phyloP scores from a whole-genome alignment of 2,888 invertebrate genomes.

The Cheilosia pagana region DNA sequence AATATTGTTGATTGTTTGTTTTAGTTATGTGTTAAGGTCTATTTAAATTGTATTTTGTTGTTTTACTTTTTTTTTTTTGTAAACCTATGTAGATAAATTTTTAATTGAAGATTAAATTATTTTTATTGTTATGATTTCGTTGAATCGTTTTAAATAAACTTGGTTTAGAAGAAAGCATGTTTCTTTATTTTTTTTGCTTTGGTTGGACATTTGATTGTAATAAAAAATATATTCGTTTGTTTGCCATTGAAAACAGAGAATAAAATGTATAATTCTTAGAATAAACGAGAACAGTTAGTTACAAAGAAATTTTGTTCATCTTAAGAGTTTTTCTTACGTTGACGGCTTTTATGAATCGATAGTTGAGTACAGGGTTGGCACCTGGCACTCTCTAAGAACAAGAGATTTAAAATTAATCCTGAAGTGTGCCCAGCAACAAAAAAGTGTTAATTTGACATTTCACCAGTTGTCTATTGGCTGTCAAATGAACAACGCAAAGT shows the following conservation, averaged over 20 bases:
- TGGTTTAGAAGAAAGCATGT: constrained; percentile 52
- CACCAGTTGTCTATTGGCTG: too few relatives aligned
- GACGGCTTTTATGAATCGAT: too few relatives aligned
- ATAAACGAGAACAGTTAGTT: constrained; percentile 52
- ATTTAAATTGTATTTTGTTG: constrained; percentile 73
- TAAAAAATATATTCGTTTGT: constrained; percentile 28
- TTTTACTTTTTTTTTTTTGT: constrained; percentile 56
- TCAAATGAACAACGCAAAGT: too few relatives aligned
- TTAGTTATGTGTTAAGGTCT: constrained; percentile 58
- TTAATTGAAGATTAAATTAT: constrained; percentile 73
- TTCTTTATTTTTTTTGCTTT: constrained; percentile 30
- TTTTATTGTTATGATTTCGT: constrained; percentile 76
- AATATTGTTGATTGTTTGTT: constrained; percentile 72
- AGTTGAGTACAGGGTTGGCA: too few relatives aligned
- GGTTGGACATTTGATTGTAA: constrained; percentile 34
- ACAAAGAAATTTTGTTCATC: constrained; percentile 26
- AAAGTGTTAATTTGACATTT: too few relatives aligned
- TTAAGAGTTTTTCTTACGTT: neutral
- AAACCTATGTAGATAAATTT: constrained; percentile 63
- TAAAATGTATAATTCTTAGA: constrained; percentile 51
- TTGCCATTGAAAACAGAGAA: constrained; percentile 47
- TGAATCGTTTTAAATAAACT: constrained; percentile 75
- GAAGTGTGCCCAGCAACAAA: too few relatives aligned
- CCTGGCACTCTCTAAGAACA: too few relatives aligned
- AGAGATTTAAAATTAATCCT: too few relatives aligned